These are phyloP conservation scores for Megalurothrips usitatus DNA, from an alignment of 2,888 invertebrate genomes.

Conservation along the genomic window DNA sequence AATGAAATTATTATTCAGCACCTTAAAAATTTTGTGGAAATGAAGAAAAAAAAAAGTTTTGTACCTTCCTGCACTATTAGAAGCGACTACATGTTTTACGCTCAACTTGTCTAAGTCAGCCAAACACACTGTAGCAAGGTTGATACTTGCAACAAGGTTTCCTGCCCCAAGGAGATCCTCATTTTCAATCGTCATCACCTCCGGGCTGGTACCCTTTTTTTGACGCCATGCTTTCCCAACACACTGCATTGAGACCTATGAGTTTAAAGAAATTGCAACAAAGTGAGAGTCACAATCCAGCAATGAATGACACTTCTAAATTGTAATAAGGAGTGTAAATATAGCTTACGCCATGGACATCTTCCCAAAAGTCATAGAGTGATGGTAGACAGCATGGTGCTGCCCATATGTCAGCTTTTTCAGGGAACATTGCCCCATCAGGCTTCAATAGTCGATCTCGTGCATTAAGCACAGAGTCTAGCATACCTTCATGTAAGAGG, in stretches of 20 bases:
- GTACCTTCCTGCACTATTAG: conserved; percentile 52
- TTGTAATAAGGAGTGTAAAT: neutral
- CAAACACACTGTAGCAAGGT: conserved; percentile 57
- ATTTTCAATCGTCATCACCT: conserved; percentile 54
- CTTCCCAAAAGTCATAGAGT: conserved; percentile 68
- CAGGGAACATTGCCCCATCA: conserved; percentile 71
- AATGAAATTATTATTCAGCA: neutral
- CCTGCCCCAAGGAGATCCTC: conserved; percentile 62
- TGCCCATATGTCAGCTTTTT: conserved; percentile 63
- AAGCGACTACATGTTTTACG: conserved; percentile 58
- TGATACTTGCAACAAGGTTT: conserved; percentile 62
- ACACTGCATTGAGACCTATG: conserved; percentile 69
- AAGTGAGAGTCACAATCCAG: neutral
- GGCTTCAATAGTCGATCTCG: conserved; percentile 73
- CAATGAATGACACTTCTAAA: neutral
- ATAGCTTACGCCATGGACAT: conserved; percentile 50
- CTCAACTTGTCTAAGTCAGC: conserved; percentile 58
- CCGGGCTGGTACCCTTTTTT: conserved; percentile 61
- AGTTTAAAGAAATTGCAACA: conserved; percentile 40
- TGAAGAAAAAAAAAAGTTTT: neutral
- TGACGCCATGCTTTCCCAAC: conserved; percentile 57
- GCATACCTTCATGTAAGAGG: conserved; percentile 90
- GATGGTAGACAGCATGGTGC: conserved; percentile 59
- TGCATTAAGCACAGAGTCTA: conserved; percentile 80
- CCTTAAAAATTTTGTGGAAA: neutral